Evolutionary conservation across 2,113 vertebrate species (phyloP).

Genomic region (Balaeniceps rex): DNA sequence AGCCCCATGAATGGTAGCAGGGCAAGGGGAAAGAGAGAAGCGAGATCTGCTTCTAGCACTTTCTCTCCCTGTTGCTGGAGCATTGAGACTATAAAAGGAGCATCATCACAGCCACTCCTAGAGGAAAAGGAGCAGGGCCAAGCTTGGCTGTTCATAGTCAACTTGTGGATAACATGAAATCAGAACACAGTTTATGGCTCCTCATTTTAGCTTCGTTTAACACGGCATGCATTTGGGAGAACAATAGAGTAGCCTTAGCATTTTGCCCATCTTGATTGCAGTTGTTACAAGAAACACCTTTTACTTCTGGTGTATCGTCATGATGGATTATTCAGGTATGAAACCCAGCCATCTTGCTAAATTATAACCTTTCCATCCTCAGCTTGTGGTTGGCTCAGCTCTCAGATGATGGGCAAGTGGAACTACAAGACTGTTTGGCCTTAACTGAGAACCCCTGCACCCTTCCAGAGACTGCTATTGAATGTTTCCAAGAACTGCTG

Average conservation of each 20-base stretch:
- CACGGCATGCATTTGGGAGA: background rate
- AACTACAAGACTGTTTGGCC: background rate
- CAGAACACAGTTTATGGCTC: background rate
- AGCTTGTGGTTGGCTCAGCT: background rate
- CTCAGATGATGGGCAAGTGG: background rate
- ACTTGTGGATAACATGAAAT: background rate
- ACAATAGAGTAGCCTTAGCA: background rate
- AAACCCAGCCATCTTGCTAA: background rate
- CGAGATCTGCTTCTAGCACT: background rate
- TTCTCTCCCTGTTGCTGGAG: background rate
- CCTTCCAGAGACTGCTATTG: background rate
- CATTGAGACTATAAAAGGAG: background rate
- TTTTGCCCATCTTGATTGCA: background rate
- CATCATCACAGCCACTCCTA: background rate
- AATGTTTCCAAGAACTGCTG: background rate
- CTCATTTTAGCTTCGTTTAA: background rate
- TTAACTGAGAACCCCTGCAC: background rate
- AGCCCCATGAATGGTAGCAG: background rate
- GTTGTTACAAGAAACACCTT: background rate
- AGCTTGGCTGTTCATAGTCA: background rate
- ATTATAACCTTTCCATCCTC: background rate
- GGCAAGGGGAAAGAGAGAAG: background rate
- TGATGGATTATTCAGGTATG: background rate
- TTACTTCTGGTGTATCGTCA: background rate
- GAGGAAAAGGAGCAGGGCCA: background rate